Conservation (phyloP, 2,797 vertebrate genomes). For the Enteromius fasciolatus region DNA sequence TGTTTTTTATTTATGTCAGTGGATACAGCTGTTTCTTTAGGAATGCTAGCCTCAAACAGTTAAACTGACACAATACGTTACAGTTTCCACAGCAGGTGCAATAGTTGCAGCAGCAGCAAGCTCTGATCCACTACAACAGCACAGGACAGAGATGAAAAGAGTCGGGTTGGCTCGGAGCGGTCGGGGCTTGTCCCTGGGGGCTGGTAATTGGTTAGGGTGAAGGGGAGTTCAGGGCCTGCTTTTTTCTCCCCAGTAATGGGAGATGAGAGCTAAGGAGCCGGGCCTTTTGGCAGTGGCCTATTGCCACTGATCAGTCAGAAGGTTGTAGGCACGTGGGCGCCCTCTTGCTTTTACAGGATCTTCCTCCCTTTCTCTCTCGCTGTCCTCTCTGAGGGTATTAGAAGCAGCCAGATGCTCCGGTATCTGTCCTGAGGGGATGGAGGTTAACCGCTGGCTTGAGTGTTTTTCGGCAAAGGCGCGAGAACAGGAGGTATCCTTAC, state of each 20-base stretch:
- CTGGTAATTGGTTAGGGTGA: constrained; percentile 57
- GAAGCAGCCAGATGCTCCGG: constrained; percentile 53
- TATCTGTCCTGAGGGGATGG: constrained; percentile 58
- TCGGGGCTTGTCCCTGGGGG: constrained; percentile 50
- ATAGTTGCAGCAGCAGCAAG: constrained; percentile 39
- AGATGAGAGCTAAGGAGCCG: constrained; percentile 56
- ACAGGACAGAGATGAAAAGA: constrained; percentile 53
- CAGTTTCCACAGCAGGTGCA: constrained; percentile 40
- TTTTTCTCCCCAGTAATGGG: constrained; percentile 59
- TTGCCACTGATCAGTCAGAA: constrained; percentile 53
- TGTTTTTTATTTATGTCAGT: neutral
- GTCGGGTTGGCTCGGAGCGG: constrained; percentile 40
- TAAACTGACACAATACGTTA: constrained; percentile 19
- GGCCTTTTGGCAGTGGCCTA: constrained; percentile 56
- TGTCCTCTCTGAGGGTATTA: constrained; percentile 20
- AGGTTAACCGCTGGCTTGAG: constrained; percentile 40
- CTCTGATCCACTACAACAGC: constrained; percentile 30
- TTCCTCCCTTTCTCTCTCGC: neutral
- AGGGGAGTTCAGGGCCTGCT: constrained; percentile 51
- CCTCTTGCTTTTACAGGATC: constrained; percentile 41
- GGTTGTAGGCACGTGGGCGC: constrained; percentile 40
- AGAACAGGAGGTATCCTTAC: constrained; percentile 38
- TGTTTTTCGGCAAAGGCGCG: constrained; percentile 38
- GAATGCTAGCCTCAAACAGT: neutral
- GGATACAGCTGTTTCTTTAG: constrained; percentile 9